A percentile compares a stretch with the other conserved stretches of the same genome.
These are phyloP conservation scores for Drosophila ficusphila DNA, from an alignment of 1,140 invertebrate species.

Conservation along the genomic window DNA sequence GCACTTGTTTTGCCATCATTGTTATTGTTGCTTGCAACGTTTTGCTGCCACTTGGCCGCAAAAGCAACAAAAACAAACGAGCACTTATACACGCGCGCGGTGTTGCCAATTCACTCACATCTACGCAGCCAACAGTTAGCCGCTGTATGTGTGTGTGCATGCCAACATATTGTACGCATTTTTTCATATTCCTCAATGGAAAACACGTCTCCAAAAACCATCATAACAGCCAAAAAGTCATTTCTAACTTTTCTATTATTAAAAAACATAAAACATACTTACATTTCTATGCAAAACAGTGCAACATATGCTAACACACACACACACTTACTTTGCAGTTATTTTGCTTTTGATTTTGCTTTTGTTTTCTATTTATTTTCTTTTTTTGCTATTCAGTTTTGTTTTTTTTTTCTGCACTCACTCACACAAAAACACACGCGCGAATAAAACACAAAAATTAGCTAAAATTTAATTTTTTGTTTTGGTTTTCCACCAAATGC, in stretches of 20 bases:
- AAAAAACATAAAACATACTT: background rate
- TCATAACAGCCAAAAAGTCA: background rate
- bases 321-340: slow-evolving; percentile 7
- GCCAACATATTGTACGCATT: slow-evolving; percentile 51
- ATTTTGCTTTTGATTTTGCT: background rate
- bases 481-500: slow-evolving; percentile 46
- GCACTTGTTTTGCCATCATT: slow-evolving; percentile 57
- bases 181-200: slow-evolving; percentile 26
- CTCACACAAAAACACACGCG: slow-evolving; percentile 14
- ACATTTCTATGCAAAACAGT: slow-evolving; percentile 5
- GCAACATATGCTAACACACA: slow-evolving; percentile 46
- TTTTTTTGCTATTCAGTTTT: slow-evolving; percentile 33
- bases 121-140: slow-evolving; percentile 45
- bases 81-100: slow-evolving; percentile 5
- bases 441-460: slow-evolving; percentile 25
- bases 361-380: slow-evolving; percentile 29
- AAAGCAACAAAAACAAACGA: slow-evolving; percentile 35
- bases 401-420: slow-evolving; percentile 35
- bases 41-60: slow-evolving; percentile 53
- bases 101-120: slow-evolving; percentile 57
- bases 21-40: slow-evolving; percentile 62
- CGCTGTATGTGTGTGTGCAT: slow-evolving; percentile 22
- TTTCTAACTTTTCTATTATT: background rate
- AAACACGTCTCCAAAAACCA: slow-evolving; percentile 7
- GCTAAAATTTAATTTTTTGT: slow-evolving; percentile 46